Conservation (phyloP, 2,113 vertebrate genomes). For the Ibidorhyncha struthersii region DNA sequence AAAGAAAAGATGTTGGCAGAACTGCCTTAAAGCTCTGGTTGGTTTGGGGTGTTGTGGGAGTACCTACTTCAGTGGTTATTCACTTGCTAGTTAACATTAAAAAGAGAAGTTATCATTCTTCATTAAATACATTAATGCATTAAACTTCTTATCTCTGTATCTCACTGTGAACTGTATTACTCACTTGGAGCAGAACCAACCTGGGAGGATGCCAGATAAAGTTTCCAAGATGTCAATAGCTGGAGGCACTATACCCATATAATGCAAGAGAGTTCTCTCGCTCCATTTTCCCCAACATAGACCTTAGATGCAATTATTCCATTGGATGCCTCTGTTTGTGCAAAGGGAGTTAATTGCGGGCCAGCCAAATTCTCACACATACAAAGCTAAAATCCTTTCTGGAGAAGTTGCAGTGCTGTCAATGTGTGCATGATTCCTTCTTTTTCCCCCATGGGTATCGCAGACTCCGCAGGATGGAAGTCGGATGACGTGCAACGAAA, state of each 20-base stretch:
- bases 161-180: not conserved
- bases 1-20: not conserved
- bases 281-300: not conserved
- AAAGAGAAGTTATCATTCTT: not conserved
- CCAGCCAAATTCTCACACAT: not conserved
- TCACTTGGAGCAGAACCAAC: not conserved
- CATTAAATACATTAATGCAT: not conserved
- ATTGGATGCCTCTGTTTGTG: not conserved
- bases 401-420: not conserved
- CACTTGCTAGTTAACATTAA: not conserved
- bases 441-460: not conserved
- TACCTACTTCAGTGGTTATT: not conserved
- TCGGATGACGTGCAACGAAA: rapidly evolving
- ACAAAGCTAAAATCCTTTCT: not conserved
- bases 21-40: not conserved
- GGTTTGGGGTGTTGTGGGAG: not conserved
- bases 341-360: not conserved
- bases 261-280: not conserved
- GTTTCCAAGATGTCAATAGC: not conserved
- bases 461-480: rapidly evolving
- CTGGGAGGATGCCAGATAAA: not conserved
- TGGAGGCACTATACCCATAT: not conserved
- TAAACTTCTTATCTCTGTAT: not conserved
- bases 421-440: not conserved
- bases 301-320: not conserved